A percentile compares a stretch with the other conserved stretches of the same genome.
These are phyloP conservation scores for Aphelenchoides fujianensis DNA, from an alignment of 1,140 invertebrate species.

Conservation along the genomic window DNA sequence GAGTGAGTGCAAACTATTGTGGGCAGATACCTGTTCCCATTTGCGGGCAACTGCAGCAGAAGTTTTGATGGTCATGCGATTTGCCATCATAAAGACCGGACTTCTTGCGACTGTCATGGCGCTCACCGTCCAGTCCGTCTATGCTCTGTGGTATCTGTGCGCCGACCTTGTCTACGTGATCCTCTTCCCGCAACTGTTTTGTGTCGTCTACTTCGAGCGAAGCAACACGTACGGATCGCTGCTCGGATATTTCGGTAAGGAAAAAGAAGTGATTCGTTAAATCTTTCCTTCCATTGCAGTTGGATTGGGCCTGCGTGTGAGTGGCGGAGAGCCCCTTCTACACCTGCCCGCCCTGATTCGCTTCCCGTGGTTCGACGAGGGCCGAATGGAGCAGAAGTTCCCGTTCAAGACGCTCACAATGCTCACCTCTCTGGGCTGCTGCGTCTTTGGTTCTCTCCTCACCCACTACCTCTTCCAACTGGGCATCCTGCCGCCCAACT, in stretches of 20 bases:
- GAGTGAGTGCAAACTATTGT: conserved; percentile 67
- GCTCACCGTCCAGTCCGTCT: conserved; percentile 90
- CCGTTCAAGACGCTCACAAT: conserved; percentile 66
- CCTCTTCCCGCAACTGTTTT: conserved; percentile 92
- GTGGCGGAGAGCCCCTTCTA: conserved; percentile 81
- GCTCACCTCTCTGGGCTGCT: conserved; percentile 71
- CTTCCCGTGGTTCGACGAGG: conserved; percentile 64
- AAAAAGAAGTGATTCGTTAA: conserved; percentile 15
- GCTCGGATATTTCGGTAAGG: conserved; percentile 61
- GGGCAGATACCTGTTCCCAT: conserved; percentile 18
- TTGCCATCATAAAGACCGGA: conserved; percentile 86
- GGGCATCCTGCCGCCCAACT: conserved; percentile 78
- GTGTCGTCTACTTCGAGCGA: conserved; percentile 89
- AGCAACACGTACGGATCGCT: conserved; percentile 96
- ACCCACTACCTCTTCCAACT: conserved; percentile 68
- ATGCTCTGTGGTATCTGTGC: conserved; percentile 92
- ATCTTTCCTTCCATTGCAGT: conserved; percentile 72
- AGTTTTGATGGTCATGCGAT: conserved; percentile 95
- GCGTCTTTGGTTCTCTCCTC: conserved; percentile 64
- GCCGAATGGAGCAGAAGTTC: conserved; percentile 64
- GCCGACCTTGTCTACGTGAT: conserved; percentile 94
- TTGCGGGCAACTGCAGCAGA: conserved; percentile 83
- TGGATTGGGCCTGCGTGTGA: conserved; percentile 78
- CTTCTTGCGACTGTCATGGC: conserved; percentile 88
- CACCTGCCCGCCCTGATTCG: conserved; percentile 71